A percentile compares a stretch with the other conserved stretches of the same genome.
phyloP scores from a whole-genome alignment of 2,113 vertebrate species.

The Tragelaphus imberbis region DNA sequence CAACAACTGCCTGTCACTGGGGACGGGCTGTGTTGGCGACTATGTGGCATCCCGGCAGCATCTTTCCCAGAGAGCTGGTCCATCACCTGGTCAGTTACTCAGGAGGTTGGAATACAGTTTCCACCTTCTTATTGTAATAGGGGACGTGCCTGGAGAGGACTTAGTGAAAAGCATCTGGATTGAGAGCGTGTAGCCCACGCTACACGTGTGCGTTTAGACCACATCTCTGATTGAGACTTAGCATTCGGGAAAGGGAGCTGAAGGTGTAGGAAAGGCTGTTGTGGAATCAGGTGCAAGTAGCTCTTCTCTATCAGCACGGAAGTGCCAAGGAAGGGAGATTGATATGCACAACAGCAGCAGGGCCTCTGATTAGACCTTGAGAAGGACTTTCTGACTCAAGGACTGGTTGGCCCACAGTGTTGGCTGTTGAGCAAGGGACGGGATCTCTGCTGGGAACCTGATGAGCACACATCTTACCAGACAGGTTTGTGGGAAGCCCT shows the following conservation, averaged over 20 bases:
- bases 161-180: background rate
- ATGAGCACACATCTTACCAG: background rate
- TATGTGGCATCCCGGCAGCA: background rate
- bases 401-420: background rate
- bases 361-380: background rate
- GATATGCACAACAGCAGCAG: background rate
- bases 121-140: background rate
- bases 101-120: background rate
- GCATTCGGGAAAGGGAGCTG: background rate
- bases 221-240: background rate
- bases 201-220: background rate
- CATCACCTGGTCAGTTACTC: background rate
- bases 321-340: background rate
- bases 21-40: background rate
- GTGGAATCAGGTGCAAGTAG: background rate
- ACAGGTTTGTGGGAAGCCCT: background rate
- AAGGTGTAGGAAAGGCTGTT: background rate
- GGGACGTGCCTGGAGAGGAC: background rate
- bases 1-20: accelerated
- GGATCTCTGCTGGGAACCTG: background rate
- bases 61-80: background rate
- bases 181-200: too few species aligned
- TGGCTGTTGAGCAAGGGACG: background rate
- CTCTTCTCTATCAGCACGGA: background rate
- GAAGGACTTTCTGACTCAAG: background rate